A percentile compares a stretch with the other conserved stretches of the same genome.
Evolutionary conservation across 1,140 invertebrate species (phyloP).

Genomic region (Papilio helenus): DNA sequence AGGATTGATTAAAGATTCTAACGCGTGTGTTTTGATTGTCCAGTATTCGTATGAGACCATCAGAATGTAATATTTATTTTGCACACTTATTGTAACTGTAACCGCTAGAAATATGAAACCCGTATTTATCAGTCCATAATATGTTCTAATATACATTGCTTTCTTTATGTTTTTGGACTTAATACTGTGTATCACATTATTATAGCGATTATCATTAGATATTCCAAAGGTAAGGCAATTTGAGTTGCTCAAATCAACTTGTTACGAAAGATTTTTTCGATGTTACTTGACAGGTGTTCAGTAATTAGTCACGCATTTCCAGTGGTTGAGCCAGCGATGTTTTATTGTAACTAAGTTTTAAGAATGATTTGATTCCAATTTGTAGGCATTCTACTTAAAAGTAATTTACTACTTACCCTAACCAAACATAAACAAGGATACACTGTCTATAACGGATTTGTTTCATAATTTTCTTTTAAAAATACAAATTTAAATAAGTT

Average conservation of each 20-base stretch:
- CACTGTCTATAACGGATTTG: neutral
- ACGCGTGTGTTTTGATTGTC: too few relatives aligned
- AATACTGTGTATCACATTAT: too few relatives aligned
- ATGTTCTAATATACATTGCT: too few relatives aligned
- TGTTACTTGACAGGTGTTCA: neutral
- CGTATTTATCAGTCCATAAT: too few relatives aligned
- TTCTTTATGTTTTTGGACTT: too few relatives aligned
- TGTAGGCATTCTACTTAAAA: neutral
- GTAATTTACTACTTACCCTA: neutral
- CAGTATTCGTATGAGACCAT: too few relatives aligned
- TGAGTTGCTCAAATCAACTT: neutral
- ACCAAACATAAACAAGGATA: neutral
- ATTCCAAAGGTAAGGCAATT: neutral
- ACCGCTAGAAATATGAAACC: too few relatives aligned
- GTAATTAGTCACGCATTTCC: conserved; percentile 11
- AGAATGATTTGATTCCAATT: neutral
- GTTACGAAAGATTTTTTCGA: neutral
- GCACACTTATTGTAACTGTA: too few relatives aligned
- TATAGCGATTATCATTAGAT: neutral
- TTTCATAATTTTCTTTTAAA: neutral
- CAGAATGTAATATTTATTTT: too few relatives aligned
- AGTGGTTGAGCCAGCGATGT: neutral
- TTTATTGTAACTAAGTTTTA: neutral
- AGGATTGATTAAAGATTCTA: too few relatives aligned
- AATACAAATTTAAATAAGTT: neutral